Evolutionary conservation across 2,113 vertebrate genomes (phyloP).

Genomic region (Lycaon pictus): DNA sequence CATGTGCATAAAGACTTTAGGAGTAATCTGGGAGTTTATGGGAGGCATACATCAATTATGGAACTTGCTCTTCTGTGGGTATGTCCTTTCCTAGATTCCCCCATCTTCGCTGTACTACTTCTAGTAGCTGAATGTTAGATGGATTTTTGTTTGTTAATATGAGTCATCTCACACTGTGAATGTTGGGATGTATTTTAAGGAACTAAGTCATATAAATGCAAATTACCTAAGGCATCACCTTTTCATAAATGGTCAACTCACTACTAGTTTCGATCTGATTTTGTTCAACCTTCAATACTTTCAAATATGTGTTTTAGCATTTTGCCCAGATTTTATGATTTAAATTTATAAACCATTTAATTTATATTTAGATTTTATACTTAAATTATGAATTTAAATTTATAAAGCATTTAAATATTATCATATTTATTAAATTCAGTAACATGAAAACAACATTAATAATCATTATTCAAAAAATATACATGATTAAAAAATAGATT

Average conservation of each 20-base stretch:
- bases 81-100: neutral
- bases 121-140: neutral
- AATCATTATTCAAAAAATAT: neutral
- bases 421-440: neutral
- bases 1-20: neutral
- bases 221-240: neutral
- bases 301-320: neutral
- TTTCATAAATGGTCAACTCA: neutral
- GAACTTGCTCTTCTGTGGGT: neutral
- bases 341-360: neutral
- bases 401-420: neutral
- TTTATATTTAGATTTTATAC: no score
- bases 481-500: neutral
- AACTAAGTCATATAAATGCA: neutral
- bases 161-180: neutral
- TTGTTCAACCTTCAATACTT: neutral
- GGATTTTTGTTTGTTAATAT: neutral
- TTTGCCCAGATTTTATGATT: neutral
- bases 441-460: neutral
- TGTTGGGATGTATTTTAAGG: neutral
- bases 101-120: neutral
- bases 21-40: neutral
- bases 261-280: neutral
- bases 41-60: neutral
- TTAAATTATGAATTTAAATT: neutral